Percentiles rank a stretch among this genome's conserved stretches.
phyloP scores from a whole-genome alignment of 2,888 invertebrate genomes.

The Pyrgus malvae region DNA sequence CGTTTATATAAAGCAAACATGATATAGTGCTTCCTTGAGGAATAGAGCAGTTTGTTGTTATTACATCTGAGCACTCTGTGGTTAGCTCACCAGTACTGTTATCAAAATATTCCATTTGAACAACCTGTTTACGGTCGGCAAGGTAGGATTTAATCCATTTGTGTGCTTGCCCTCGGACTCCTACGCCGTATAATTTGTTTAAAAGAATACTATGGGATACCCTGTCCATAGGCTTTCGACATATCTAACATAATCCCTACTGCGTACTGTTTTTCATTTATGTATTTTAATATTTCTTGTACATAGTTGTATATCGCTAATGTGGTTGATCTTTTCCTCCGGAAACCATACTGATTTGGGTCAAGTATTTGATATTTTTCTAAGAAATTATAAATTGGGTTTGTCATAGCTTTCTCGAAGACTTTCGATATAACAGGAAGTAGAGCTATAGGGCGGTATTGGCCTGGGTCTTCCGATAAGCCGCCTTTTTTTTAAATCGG shows the following conservation, averaged over 20 bases:
- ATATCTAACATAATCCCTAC: conserved; percentile 30
- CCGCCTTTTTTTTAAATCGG: conserved; percentile 28
- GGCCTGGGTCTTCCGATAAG: not conserved
- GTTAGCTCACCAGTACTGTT: not conserved
- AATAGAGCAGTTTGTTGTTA: too few relatives aligned
- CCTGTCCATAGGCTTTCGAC: conserved; percentile 35
- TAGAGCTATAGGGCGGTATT: conserved; percentile 6
- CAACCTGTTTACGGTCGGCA: conserved; percentile 9
- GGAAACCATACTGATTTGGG: conserved; percentile 26
- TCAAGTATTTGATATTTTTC: conserved; percentile 25
- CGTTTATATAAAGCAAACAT: too few relatives aligned
- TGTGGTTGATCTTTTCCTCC: conserved; percentile 21
- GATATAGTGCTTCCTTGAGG: too few relatives aligned
- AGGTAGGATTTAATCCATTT: conserved; percentile 32
- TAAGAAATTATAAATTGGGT: conserved; percentile 7
- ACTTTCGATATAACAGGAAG: conserved; percentile 22
- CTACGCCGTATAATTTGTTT: conserved; percentile 28
- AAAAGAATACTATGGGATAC: conserved; percentile 27
- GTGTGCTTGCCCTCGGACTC: conserved; percentile 28
- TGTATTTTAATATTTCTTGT: conserved; percentile 24
- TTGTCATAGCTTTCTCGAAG: conserved; percentile 26
- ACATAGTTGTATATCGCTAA: conserved; percentile 27
- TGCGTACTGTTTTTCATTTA: conserved; percentile 18
- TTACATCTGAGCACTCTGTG: too few relatives aligned
- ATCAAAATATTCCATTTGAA: not conserved